These are phyloP conservation scores for Mythimna ferrago DNA, from an alignment of 2,888 invertebrate genomes.

Conservation along the genomic window DNA sequence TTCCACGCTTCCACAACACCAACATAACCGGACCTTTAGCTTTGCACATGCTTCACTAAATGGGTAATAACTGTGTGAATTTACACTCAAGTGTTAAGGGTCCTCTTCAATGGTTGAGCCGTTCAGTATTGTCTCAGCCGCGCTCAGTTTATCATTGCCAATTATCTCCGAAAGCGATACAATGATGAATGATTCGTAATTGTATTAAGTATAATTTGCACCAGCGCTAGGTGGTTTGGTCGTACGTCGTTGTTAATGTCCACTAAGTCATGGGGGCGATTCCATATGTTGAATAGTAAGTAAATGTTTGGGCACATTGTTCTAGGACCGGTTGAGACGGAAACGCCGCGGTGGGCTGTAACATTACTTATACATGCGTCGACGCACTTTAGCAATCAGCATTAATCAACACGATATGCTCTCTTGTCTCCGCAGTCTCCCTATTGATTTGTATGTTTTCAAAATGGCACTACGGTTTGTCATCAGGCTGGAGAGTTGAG, in stretches of 20 bases:
- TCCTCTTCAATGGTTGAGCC: constrained; percentile 56
- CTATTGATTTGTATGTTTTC: constrained; percentile 87
- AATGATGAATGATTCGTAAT: constrained; percentile 72
- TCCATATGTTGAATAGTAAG: constrained; percentile 78
- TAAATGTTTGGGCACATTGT: constrained; percentile 88
- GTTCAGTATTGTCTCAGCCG: constrained; percentile 62
- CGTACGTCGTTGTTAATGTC: constrained; percentile 62
- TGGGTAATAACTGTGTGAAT: constrained; percentile 60
- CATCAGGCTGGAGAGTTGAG: constrained; percentile 45
- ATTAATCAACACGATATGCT: constrained; percentile 88
- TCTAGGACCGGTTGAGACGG: constrained; percentile 88
- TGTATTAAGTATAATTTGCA: constrained; percentile 68
- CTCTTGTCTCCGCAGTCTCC: constrained; percentile 81
- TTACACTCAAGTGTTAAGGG: constrained; percentile 39
- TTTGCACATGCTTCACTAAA: constrained; percentile 57
- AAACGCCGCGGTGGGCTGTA: constrained; percentile 85
- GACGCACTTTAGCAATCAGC: constrained; percentile 90
- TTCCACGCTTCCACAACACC: constrained; percentile 65
- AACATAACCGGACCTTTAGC: constrained; percentile 62
- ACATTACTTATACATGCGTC: constrained; percentile 89
- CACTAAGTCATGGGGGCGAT: constrained; percentile 74
- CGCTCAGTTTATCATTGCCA: constrained; percentile 65
- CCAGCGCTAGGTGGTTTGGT: constrained; percentile 55
- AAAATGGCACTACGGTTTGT: constrained; percentile 61
- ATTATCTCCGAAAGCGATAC: constrained; percentile 72